Conservation (phyloP, 2,113 vertebrate genomes). For the Probosciger aterrimus region DNA sequence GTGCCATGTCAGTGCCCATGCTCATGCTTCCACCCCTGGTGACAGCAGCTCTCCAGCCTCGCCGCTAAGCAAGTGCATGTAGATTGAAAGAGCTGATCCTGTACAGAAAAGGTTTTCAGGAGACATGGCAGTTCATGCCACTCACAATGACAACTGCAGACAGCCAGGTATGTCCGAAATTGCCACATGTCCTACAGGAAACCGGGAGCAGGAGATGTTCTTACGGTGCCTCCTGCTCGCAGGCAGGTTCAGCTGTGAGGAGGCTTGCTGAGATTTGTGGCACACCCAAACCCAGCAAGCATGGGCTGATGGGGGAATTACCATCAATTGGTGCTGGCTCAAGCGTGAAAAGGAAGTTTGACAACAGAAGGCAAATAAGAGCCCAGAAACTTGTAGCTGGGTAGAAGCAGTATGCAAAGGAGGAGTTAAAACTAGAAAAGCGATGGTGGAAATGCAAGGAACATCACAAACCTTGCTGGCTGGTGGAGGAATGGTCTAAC, state of each 20-base stretch:
- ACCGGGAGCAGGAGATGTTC: not conserved
- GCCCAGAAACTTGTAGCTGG: not conserved
- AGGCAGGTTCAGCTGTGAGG: not conserved
- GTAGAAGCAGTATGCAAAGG: not conserved
- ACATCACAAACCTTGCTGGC: not conserved
- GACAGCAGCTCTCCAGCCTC: not conserved
- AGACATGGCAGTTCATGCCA: not conserved
- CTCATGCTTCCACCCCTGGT: not conserved
- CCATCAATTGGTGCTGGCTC: not conserved
- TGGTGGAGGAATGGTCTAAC: not conserved
- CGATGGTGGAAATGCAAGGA: not conserved
- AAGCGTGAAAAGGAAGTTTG: not conserved
- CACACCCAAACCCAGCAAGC: not conserved
- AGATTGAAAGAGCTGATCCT: not conserved
- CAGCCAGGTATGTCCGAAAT: not conserved
- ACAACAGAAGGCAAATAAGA: not conserved
- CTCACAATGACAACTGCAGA: not conserved
- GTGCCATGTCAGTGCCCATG: no score
- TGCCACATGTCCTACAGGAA: not conserved
- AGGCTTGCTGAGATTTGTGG: not conserved
- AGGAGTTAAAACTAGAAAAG: not conserved
- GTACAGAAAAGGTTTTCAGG: not conserved
- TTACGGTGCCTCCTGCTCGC: rapidly evolving
- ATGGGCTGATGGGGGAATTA: not conserved
- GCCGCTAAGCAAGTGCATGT: not conserved